Base-by-base conservation (phyloP, 2,888 invertebrate genomes). In the Sarcophaga caerulescens region DNA sequence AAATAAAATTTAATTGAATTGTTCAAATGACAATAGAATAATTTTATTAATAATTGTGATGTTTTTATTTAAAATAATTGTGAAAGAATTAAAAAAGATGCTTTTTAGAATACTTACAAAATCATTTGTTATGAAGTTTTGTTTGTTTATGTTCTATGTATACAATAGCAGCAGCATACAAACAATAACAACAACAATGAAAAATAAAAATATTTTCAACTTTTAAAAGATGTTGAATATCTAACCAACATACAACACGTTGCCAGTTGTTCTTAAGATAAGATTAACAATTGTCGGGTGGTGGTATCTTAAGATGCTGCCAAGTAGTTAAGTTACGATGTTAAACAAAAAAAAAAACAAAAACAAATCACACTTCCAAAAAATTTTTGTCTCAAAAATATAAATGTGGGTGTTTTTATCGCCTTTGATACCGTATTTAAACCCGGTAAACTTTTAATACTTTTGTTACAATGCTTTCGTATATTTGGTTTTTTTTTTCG, bases 51-150 rank as follows among this genome's bases (percentile, higher is more conserved):
- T 71, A 17, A 60, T 59, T 52, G 14, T 21, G 25, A 12, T 23
- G 1, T 19, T 14, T 14, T 14, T 8, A 14, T 47, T 47, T 1
- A 47, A 59, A 57, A 59, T 44, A 17, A 3, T 69, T 12, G n/a
- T 17, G 21, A 66, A 71, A 44, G 59, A 62, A 68, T 52, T 68
- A n/a, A 19, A 71, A 57, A 17, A 19, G 12, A 21, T 59, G 0
- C 14, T 66, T 14, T 19, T 63, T 4, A 35, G 14, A 3, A n/a
- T 81, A 86, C 86, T 86, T 84, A 86, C 86, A 84, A 84, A 86
- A 81, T 81, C 86, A 86, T 84, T 81, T 81, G 81, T 75, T 84
- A 86, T 83, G 80, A 83, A 81, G 70, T 78, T 81, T 80, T 77
- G 74, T 73, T 81, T 57, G 44, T 86, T 60, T 69, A 69, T 65